Evolutionary conservation across 2,888 invertebrate genomes (phyloP).

Genomic region (Mythimna impura): DNA sequence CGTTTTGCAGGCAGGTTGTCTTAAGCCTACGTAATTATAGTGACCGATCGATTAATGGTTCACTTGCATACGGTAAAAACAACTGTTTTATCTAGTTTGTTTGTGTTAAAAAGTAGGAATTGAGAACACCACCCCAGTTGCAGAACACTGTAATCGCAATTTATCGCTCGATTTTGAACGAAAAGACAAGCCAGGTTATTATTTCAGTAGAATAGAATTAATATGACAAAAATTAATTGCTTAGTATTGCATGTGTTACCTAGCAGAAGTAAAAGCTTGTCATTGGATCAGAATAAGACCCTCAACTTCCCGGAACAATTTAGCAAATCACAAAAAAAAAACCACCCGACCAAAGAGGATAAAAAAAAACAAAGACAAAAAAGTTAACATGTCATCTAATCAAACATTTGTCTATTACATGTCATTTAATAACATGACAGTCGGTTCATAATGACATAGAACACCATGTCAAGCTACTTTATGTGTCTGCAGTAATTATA

Average conservation of each 20-base stretch:
- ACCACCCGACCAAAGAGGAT: conserved; percentile 9
- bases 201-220: neutral
- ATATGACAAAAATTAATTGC: neutral
- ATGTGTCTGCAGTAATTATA: conserved; percentile 57
- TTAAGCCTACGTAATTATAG: conserved; percentile 26
- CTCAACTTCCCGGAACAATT: conserved; percentile 9
- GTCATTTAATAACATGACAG: conserved; percentile 62
- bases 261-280: neutral
- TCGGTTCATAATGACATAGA: conserved; percentile 52
- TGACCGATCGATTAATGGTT: neutral
- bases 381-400: conserved; percentile 57
- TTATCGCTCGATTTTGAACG: neutral
- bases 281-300: neutral
- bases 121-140: neutral
- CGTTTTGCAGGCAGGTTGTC: conserved; percentile 28
- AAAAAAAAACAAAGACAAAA: conserved; percentile 34
- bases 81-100: neutral
- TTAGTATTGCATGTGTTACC: neutral
- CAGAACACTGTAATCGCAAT: neutral
- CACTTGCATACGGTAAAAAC: neutral
- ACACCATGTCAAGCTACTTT: conserved; percentile 52
- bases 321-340: conserved; percentile 8
- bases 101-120: neutral
- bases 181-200: neutral
- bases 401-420: conserved; percentile 62